Base-by-base conservation (phyloP, 2,113 vertebrate species). In the Indicator maculatus region DNA sequence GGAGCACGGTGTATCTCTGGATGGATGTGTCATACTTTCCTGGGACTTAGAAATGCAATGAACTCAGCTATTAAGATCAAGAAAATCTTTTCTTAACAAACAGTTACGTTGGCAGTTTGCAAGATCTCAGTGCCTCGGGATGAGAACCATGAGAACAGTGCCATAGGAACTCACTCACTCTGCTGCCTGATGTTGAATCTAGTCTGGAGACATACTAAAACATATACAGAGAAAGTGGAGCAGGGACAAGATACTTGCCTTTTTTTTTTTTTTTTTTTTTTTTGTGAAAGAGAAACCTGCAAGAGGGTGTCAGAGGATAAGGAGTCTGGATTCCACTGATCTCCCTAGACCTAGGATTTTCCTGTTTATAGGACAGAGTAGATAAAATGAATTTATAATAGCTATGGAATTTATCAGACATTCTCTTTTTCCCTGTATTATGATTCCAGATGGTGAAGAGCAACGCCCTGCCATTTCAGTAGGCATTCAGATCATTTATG, bases 171-270 rank as follows among this genome's bases (percentile, higher is more conserved):
- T 50, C 26, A 1, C 41, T 18, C 14, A 6, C 41, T 7, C 9
- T 45, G 47, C n/a, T 71, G 64, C 53, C 63, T 58, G 74, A 23
- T 38, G 64, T 17, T 14, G 31, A 33, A 5, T 6, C 44, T 45
- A 20, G 24, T 14, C 30, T 75, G 58, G 28, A 66, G 58, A 13
- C 19, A 12, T 3, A 9, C 28, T 39, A 17, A 63, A 58, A 69
- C 3, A 11, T 2, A 5, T 1, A 12, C 2, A 16, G 14, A 13
- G 10, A 10, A 31, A 58, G 16, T 1, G 11, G 15, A 50, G 45
- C 21, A 33, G 20, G 16, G 13, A 45, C 11, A 80, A 31, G 17
- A 11, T 28, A 19, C 15, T 44, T 3, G 4, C 8, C 39, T 31
- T 27, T 65, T 69, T 7, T 36, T 61, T 61, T 33, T 66, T 73